Conservation (phyloP, 2,888 invertebrate species). For the Orgyia antiqua region DNA sequence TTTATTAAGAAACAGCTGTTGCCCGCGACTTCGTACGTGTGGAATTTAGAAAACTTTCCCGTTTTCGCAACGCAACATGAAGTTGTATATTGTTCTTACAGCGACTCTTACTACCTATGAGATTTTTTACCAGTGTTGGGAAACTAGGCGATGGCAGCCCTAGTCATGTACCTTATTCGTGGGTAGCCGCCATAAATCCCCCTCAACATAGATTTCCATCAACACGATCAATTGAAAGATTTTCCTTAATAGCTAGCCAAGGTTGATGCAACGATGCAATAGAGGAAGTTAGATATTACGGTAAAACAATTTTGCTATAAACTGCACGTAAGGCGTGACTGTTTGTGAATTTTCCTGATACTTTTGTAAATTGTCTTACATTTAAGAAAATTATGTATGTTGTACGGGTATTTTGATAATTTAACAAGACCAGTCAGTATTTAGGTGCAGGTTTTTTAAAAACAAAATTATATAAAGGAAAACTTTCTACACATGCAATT, state of each 20-base stretch:
- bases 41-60: no score
- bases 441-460: not conserved
- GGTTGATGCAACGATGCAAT: slow-evolving; percentile 17
- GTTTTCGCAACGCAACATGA: no score
- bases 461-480: no score
- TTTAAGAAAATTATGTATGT: not conserved
- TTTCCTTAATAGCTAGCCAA: slow-evolving; percentile 29
- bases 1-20: no score
- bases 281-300: slow-evolving; percentile 14
- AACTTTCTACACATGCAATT: no score
- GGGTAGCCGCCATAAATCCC: not conserved
- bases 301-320: not conserved
- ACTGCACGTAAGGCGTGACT: not conserved
- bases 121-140: no score
- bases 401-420: not conserved
- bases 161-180: no score
- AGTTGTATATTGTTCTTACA: no score
- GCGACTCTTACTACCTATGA: no score
- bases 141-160: no score
- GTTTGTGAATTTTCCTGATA: not conserved
- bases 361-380: not conserved
- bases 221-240: slow-evolving; percentile 20
- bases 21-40: no score
- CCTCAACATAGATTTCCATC: slow-evolving; percentile 8
- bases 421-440: not conserved